Conservation (phyloP, 2,797 vertebrate species). For the Phalanger gymnotis region DNA sequence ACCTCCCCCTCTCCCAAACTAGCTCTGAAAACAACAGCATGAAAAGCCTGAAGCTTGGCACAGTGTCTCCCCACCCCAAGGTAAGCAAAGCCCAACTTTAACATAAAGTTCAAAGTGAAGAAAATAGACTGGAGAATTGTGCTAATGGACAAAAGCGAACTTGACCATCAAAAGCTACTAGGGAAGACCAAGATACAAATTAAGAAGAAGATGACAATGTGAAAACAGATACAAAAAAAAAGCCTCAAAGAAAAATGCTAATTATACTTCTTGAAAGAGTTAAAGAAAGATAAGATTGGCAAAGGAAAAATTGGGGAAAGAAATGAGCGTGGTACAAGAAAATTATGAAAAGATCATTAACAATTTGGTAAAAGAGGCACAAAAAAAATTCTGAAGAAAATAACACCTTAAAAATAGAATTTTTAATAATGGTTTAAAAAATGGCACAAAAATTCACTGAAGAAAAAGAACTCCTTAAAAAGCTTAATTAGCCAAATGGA, state of each 20-base stretch:
- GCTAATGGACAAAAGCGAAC: neutral
- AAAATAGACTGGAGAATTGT: neutral
- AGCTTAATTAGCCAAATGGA: neutral
- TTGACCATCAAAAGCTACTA: neutral
- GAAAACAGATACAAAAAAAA: neutral
- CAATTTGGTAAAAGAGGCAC: neutral
- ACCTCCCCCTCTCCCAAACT: neutral
- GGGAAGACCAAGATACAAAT: neutral
- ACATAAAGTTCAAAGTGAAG: neutral
- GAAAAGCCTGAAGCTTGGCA: neutral
- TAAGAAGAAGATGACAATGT: neutral
- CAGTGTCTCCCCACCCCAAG: neutral
- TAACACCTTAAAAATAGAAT: neutral
- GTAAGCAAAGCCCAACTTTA: neutral
- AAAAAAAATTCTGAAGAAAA: neutral
- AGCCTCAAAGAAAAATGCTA: neutral
- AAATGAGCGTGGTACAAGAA: neutral
- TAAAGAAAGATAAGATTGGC: neutral
- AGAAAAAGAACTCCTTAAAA: neutral
- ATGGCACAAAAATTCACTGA: neutral
- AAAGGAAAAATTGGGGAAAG: neutral
- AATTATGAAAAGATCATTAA: neutral
- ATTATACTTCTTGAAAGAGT: neutral
- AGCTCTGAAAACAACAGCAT: neutral
- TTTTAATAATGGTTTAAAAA: neutral